These are phyloP conservation scores for Amphiura filiformis DNA, from an alignment of 35 echinoderm and acorn worm genomes.

Conservation along the genomic window DNA sequence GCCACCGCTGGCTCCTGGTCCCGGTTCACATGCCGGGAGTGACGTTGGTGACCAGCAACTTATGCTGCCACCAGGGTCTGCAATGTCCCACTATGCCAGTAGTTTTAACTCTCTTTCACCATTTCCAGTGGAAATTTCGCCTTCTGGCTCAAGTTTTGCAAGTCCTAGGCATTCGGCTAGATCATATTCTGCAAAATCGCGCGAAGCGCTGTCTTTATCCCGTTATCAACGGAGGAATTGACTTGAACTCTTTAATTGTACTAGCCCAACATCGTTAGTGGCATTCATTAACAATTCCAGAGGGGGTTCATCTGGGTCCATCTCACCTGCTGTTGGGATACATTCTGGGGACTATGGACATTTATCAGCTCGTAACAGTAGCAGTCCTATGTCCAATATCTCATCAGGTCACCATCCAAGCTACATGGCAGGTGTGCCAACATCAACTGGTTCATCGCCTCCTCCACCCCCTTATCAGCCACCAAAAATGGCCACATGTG, in stretches of 20 bases:
- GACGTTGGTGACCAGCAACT: constrained; percentile 80
- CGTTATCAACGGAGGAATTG: constrained; percentile 83
- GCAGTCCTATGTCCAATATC: constrained; percentile 67
- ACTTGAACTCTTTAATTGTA: constrained; percentile 90
- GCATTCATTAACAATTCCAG: constrained; percentile 95
- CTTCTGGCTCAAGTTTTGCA: constrained; percentile 95
- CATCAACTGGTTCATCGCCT: neutral
- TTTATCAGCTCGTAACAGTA: constrained; percentile 72
- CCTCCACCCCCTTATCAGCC: constrained; percentile 73
- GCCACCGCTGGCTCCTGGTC: constrained; percentile 61
- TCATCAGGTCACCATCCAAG: constrained; percentile 28
- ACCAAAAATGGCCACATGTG: constrained; percentile 27
- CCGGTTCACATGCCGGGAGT: constrained; percentile 84
- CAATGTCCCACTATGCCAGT: constrained; percentile 95
- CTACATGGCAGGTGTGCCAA: neutral
- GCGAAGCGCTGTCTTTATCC: constrained; percentile 82
- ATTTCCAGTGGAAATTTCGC: constrained; percentile 92
- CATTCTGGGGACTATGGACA: constrained; percentile 92
- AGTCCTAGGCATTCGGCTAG: constrained; percentile 94
- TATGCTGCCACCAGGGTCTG: constrained; percentile 87
- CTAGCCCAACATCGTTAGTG: constrained; percentile 96
- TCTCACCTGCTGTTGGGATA: constrained; percentile 78
- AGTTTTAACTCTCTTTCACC: constrained; percentile 94
- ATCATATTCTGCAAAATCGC: constrained; percentile 70
- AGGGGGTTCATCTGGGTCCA: constrained; percentile 82